Evolutionary conservation across 2,113 vertebrate species (phyloP), one percentile per base, ranked within the genome.

Genomic region (Silurus meridionalis): DNA sequence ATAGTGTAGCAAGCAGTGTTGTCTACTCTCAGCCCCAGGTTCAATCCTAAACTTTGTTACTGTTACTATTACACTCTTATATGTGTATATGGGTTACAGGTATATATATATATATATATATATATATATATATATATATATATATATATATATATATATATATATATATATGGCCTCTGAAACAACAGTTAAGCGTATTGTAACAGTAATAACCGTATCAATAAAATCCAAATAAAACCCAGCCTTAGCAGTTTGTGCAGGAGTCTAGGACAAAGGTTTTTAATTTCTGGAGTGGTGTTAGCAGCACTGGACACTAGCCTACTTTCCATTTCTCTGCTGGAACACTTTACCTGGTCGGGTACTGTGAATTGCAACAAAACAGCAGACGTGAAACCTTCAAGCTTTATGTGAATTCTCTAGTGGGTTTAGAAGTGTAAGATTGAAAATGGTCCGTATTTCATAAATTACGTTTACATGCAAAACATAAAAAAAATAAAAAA

Each of bases 291-390:
- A 60, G 57, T 61, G 55, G 1, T 57, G 15, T 2, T 5, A 85
- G 69, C 57, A 75, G 71, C 67, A 75, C 72, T 64, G 84, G 84
- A 50, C 50, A 48, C 19, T 58, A 60, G 64, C 85, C 85, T 61
- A 61, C 15, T 86, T 80, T 80, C 77, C 77, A 80, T 86, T 71
- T 55, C 57, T 60, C 21, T 61, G 55, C 46, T 71, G 78, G 66
- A 81, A 81, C 14, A 52, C 60, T 21, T 58, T 55, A 48, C 46
- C 5, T 52, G 46, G 57, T 8, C 19, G 10, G 37, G 46, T 50
- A 58, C 64, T 8, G 21, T 15, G 82, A 60, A 28, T 58, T 7
- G 82, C 64, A 37, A 46, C 19, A 85, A 46, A 63, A 80, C 75
- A 80, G 75, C 84, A 67, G 80, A 37, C 53, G 52, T 28, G 8